phyloP scores from a whole-genome alignment of 2,888 invertebrate species.

The Drosophila engyochracea region DNA sequence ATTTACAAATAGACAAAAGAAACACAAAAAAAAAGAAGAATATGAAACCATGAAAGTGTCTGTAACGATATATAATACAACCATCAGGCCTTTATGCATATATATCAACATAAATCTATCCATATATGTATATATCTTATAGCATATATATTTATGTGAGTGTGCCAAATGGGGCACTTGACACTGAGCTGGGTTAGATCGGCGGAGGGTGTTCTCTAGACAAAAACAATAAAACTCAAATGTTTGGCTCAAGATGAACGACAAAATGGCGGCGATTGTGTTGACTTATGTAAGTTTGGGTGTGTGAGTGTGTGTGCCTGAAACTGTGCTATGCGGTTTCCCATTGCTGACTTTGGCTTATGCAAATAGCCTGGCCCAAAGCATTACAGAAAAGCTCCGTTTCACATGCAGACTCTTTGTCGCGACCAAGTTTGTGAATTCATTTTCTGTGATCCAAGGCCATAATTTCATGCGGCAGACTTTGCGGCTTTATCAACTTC shows the following conservation, averaged over 20 bases:
- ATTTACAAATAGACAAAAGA: slow-evolving; percentile 41
- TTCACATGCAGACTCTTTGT: slow-evolving; percentile 31
- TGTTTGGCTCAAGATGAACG: slow-evolving; percentile 20
- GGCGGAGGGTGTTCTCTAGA: slow-evolving; percentile 21
- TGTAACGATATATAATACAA: slow-evolving; percentile 28
- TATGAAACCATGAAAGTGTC: slow-evolving; percentile 54
- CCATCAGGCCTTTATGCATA: slow-evolving; percentile 37
- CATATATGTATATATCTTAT: slow-evolving; percentile 10
- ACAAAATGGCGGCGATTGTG: slow-evolving; percentile 63
- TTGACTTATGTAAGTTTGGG: slow-evolving; percentile 27
- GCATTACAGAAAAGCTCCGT: slow-evolving; percentile 14
- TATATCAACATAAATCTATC: slow-evolving; percentile 50
- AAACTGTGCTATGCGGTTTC: slow-evolving; percentile 39
- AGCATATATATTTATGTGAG: slow-evolving; percentile 6
- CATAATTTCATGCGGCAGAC: slow-evolving; percentile 9
- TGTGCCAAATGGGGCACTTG: slow-evolving; percentile 26
- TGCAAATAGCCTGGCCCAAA: slow-evolving; percentile 45
- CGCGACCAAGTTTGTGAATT: slow-evolving; percentile 23
- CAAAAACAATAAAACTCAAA: slow-evolving; percentile 60
- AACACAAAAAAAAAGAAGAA: neutral
- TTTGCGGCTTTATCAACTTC: slow-evolving; percentile 23
- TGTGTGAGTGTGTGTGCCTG: slow-evolving; percentile 12
- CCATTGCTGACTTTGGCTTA: slow-evolving; percentile 26
- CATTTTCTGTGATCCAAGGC: slow-evolving; percentile 16
- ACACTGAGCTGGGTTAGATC: slow-evolving; percentile 28